phyloP scores from a whole-genome alignment of 2,113 vertebrate species.

The Caranx melampygus region DNA sequence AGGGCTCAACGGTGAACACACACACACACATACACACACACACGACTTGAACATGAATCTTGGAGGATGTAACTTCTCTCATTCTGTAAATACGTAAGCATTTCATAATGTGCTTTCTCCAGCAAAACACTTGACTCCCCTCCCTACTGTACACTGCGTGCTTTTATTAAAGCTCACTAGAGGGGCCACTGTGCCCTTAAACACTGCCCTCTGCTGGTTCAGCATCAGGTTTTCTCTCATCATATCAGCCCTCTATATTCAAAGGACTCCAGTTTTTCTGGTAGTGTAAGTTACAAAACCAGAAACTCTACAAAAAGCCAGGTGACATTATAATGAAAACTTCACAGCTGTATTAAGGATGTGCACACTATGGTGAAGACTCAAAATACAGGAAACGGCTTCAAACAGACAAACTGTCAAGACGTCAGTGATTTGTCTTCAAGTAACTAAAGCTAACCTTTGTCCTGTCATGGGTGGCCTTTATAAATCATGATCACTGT shows the following conservation, averaged over 20 bases:
- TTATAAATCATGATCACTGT: neutral
- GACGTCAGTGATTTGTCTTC: neutral
- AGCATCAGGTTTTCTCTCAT: neutral
- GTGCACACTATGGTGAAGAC: neutral
- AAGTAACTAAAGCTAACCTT: neutral
- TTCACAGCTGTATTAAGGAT: neutral
- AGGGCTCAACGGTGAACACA: conserved; percentile 93
- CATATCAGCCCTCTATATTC: neutral
- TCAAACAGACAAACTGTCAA: conserved; percentile 12
- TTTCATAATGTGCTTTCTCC: neutral
- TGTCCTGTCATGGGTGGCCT: neutral
- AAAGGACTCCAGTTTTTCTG: neutral
- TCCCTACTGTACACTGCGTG: neutral
- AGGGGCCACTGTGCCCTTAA: conserved; percentile 50
- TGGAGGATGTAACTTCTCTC: neutral
- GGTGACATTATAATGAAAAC: conserved; percentile 5
- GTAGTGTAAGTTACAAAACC: neutral
- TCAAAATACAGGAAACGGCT: neutral
- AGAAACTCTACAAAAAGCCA: neutral
- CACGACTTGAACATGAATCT: too few species aligned
- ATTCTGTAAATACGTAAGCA: neutral
- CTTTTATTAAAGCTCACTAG: neutral
- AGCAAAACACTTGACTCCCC: neutral
- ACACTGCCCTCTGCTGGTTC: conserved; percentile 66
- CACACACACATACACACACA: neutral